Base-by-base conservation (phyloP, 2,113 vertebrate genomes). In the Garra rufa region DNA sequence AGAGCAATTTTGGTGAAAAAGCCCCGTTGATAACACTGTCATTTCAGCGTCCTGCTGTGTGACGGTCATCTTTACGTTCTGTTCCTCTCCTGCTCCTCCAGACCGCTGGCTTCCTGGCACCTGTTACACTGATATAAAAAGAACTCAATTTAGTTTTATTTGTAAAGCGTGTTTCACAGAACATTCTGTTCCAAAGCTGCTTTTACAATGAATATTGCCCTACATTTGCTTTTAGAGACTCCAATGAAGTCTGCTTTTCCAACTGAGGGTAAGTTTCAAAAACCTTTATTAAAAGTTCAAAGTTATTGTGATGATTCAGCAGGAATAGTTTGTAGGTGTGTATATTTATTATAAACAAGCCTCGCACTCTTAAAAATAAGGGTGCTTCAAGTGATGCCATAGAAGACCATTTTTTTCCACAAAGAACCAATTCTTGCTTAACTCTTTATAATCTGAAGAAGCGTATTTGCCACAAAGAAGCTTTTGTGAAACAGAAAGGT, bases 1-100 rank as follows among this genome's bases (percentile, higher is more conserved):
- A 6, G 76, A 14, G n/a, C 76, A 78, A 78, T 61, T 78, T 44
- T 59, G 5, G 3, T 26, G 76, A 79, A 79, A 43, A 79, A 44
- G 38, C 38, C 55, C n/a, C 1, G 8, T 44, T 61, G 55, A 44
- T 63, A 79, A 61, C n/a, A 17, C n/a, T 79, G 76, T 79, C 14
- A 44, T 79, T 63, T 44, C 55, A 28, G 57, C 0, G 41, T 17
- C 76, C 30, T 61, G 76, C 76, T 78, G 55, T 78, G 52, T 44
- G 76, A 28, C 1, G 76, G 55, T 63, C 76, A 79, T 24, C 55
- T 79, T 44, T 61, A 24, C 17, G 76, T 24, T 9, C 55, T 61
- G 38, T 38, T 61, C 38, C 8, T 34, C 34, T 61, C 76, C 7
- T 14, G n/a, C 44, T n/a, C 52, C 50, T 21, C 48, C 10, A 50